Base-by-base conservation (phyloP, 2,888 invertebrate species). In the Iselma pallidipennis region DNA sequence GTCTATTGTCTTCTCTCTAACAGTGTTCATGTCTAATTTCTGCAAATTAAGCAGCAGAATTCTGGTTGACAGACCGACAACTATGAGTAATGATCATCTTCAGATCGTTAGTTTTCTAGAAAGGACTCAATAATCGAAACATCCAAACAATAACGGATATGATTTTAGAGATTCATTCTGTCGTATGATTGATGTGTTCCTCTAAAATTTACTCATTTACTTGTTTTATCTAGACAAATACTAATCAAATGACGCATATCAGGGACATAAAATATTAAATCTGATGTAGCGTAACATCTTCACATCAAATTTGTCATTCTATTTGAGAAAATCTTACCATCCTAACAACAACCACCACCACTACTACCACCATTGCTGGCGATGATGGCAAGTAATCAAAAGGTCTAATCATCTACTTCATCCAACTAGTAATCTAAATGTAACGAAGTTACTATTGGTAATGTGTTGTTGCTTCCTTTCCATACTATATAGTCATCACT, bases 391-490 rank as follows among this genome's bases (percentile, higher is more conserved):
- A 49, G 61, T 57, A 64, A 64, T 64, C 64, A 64, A 64, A 60
- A 61, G 57, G 28, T 54, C 70, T 72, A 75, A 76, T 76, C 74
- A 75, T 66, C 45, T 66, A 71, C 69, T 71, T 74, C 74, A 75
- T 76, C 74, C 72, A 70, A 73, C 71, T 74, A 69, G 76, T 75
- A 76, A 76, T 76, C 72, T 74, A 66, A 66, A 69, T 67, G 66
- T 76, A 76, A 76, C 74, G 68, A 72, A 72, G 72, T 69, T 76
- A 74, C 60, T 69, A 71, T 69, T 66, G 72, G 71, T 56, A 65
- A 31, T 53, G 37, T 53, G 31, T 53, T 53, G 57, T 53, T 57
- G 59, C 64, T 61, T 60, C 64, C 57, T 60, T 64, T 55, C 57
- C 21, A 45, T 45, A n/a, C 21, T 16, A 21, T 50, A 53, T 23